Conservation (phyloP, 2,797 vertebrate species). For the Setipinna tenuifilis region DNA sequence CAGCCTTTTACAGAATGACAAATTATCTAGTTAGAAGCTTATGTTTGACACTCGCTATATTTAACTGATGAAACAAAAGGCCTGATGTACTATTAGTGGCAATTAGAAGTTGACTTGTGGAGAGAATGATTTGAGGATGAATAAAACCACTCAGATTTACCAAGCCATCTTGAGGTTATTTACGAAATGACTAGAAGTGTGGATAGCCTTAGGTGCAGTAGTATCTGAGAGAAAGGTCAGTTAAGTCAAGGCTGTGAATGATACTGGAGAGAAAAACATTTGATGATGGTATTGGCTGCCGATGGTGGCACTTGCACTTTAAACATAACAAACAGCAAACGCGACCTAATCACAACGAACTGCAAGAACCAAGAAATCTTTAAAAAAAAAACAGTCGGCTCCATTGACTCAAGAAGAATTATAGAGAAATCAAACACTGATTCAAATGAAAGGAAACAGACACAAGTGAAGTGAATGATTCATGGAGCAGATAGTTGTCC, state of each 20-base stretch:
- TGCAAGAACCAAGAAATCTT: not conserved
- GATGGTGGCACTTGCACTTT: not conserved
- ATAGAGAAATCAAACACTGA: not conserved
- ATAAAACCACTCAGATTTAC: not conserved
- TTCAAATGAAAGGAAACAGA: not conserved
- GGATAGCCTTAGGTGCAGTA: not conserved
- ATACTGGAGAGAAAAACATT: no score
- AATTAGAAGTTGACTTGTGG: not conserved
- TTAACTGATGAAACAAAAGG: not conserved
- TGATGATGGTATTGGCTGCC: not conserved
- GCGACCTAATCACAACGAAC: not conserved
- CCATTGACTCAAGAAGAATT: not conserved
- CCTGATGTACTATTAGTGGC: not conserved
- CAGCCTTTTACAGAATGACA: not conserved
- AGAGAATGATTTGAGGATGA: not conserved
- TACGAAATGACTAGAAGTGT: not conserved
- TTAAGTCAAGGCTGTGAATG: no score
- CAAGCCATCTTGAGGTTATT: not conserved
- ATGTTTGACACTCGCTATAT: not conserved
- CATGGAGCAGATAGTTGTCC: not conserved
- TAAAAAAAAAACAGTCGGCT: not conserved
- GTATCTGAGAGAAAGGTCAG: not conserved
- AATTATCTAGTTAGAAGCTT: not conserved
- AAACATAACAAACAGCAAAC: not conserved
- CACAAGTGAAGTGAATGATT: not conserved